Conservation (phyloP, 1,140 invertebrate genomes). For the Bombus turneri region DNA sequence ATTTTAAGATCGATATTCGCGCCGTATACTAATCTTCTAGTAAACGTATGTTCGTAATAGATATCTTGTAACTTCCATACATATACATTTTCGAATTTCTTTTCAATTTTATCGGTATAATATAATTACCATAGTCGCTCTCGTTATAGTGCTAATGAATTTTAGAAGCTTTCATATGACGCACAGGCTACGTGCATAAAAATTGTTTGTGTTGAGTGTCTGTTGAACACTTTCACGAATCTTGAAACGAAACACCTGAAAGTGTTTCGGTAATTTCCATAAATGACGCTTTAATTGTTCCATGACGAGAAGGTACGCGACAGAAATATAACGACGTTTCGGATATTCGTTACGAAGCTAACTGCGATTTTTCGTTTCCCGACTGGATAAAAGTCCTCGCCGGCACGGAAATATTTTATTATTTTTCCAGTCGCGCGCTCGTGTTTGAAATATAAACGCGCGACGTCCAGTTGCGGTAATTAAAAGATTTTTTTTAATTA, state of each 20-base stretch:
- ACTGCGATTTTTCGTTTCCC: background rate
- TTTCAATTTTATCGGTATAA: no score
- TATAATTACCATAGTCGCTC: no score
- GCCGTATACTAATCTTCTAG: no score
- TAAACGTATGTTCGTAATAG: no score
- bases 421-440: background rate
- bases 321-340: background rate
- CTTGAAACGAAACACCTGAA: background rate
- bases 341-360: background rate
- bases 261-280: background rate
- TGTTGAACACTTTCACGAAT: no score
- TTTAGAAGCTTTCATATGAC: no score
- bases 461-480: background rate
- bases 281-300: conserved; percentile 40
- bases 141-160: no score
- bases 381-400: background rate
- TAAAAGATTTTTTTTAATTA: conserved; percentile 46
- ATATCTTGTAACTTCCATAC: no score
- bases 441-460: background rate
- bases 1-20: no score
- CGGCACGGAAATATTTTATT: background rate
- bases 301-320: background rate
- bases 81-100: no score
- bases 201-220: no score
- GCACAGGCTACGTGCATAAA: no score